Base-by-base conservation (phyloP, 1,140 invertebrate genomes). In the Drosophila pseudoobscura region DNA sequence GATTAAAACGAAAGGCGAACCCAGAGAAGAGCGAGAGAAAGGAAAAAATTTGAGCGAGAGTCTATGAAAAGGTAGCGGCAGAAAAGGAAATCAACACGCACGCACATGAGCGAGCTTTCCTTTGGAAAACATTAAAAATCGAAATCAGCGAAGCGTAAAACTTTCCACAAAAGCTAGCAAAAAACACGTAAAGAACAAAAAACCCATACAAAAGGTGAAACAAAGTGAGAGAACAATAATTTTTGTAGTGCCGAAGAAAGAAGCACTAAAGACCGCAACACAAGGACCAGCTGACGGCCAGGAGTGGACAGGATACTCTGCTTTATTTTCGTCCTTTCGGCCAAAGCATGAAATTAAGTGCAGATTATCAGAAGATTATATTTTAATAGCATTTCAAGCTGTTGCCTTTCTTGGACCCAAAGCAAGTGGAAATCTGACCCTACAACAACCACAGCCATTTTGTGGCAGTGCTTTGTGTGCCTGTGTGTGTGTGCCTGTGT, bases 341-440 rank as follows among this genome's bases (percentile, higher is more conserved):
- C 45, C 56, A 66, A 51, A 80, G 78, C 75, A 82, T 75, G 78
- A 87, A 88, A 87, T 87, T 88, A 87, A 88, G 83, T 87, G 83
- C 71, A 87, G 83, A 87, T 87, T 87, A 87, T 87, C 83, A 87
- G 83, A 69, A 87, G 83, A 87, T 87, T 88, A 87, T 87, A 87
- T 87, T 87, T 87, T 87, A 87, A 87, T 87, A 87, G 83, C 83
- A 87, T 87, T 87, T 87, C 83, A 87, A 88, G 83, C 83, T 88
- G 83, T 87, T 87, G 77, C 83, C 83, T 68, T 29, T 3, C 45
- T 56, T 60, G 43, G 49, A 74, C 35, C 3, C 11, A 57, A 54
- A 45, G 47, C n/a, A 44, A 43, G 15, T 41, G 26, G 22, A 49
- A 50, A 20, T 46, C 58, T 72, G 52, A 73, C 72, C 59, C 65